Conservation (phyloP, 92 coral and sea anemone genomes). For the Parazoanthus swiftii region DNA sequence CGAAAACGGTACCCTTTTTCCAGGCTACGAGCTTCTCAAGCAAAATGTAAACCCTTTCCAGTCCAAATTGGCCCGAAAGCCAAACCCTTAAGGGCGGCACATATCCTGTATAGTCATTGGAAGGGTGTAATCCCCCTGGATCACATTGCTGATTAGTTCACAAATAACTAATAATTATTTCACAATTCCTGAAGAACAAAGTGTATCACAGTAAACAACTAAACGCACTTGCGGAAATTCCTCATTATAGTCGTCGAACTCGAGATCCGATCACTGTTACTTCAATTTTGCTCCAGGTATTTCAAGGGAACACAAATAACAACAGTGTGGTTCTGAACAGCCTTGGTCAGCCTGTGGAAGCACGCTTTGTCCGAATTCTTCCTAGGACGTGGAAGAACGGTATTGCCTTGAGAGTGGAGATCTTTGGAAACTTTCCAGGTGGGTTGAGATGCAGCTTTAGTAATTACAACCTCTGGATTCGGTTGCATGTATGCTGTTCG, state of each 20-base stretch:
- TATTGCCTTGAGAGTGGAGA: constrained; percentile 91
- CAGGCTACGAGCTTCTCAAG: no score
- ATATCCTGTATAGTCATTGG: no score
- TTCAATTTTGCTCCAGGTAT: constrained; percentile 39
- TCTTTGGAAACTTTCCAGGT: constrained; percentile 85
- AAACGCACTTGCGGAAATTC: not conserved
- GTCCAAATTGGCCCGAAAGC: no score
- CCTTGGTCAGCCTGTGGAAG: constrained; percentile 69
- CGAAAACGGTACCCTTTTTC: no score
- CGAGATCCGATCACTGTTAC: no score
- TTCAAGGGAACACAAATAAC: constrained; percentile 80
- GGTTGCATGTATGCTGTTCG: no score
- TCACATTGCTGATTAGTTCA: not conserved
- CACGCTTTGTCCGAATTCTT: constrained; percentile 80
- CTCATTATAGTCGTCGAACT: no score
- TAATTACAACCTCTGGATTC: no score
- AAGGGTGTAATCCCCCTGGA: no score
- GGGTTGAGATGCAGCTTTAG: not conserved
- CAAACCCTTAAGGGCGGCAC: no score
- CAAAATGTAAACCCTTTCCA: no score
- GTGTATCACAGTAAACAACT: not conserved
- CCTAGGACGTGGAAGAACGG: constrained; percentile 93
- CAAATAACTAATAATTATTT: not conserved
- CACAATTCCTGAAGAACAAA: not conserved
- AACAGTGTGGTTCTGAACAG: constrained; percentile 82